Percentiles rank a stretch among this genome's conserved stretches.
phyloP scores from a whole-genome alignment of 1,140 invertebrate species.

The Drosophila arizonae region DNA sequence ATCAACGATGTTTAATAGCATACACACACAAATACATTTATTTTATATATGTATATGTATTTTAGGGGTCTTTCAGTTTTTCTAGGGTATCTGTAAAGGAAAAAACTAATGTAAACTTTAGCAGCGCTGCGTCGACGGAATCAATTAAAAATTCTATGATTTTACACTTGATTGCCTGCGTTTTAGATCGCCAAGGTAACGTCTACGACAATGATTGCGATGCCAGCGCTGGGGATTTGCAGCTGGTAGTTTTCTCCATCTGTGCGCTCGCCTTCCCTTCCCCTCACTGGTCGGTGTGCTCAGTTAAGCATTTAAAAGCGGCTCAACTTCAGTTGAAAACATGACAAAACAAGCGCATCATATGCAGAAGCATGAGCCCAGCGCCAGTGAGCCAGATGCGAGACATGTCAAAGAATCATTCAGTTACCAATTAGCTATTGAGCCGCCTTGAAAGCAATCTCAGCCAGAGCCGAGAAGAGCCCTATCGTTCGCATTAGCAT shows the following conservation, averaged over 20 bases:
- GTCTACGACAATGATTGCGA: constrained; percentile 10
- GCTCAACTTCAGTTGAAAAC: constrained; percentile 18
- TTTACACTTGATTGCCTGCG: constrained; percentile 75
- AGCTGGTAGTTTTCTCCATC: neutral
- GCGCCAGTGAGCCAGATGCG: neutral
- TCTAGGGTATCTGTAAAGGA: neutral
- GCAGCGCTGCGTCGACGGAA: constrained; percentile 54
- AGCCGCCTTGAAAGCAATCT: neutral
- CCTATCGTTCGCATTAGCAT: no score
- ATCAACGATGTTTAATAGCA: no score
- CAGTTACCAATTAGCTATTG: constrained; percentile 26
- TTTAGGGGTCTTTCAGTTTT: no score
- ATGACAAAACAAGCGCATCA: constrained; percentile 17
- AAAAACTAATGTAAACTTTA: constrained; percentile 38
- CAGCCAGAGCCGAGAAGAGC: neutral
- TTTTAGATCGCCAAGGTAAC: constrained; percentile 72
- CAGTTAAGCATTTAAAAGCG: constrained; percentile 30
- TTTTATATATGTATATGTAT: no score
- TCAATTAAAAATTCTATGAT: constrained; percentile 80
- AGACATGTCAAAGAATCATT: neutral
- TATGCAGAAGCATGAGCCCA: constrained; percentile 19
- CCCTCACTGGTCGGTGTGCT: neutral
- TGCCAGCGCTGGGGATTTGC: constrained; percentile 22
- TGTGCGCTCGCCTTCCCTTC: no score
- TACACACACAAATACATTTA: no score